Base-by-base conservation (phyloP, 2,113 vertebrate genomes). In the Pterocles burchelli region DNA sequence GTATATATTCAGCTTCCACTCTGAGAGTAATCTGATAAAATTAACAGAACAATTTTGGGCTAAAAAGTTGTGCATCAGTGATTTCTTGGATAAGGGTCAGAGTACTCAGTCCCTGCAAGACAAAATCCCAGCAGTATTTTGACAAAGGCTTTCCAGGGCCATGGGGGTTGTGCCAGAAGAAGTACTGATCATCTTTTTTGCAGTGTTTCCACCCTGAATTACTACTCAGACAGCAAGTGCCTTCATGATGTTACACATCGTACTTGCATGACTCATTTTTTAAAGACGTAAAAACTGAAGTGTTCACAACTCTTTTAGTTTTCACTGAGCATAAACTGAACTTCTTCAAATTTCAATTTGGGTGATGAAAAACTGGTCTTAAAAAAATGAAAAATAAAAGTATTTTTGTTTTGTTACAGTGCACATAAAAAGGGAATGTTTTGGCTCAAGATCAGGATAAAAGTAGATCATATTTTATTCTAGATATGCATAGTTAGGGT, bases 241-340 rank as follows among this genome's bases (percentile, higher is more conserved):
- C 41, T 87, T 73, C 6, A 8, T 22, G 46, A 34, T 0, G 3
- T 58, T 66, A 55, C 6, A 33, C 1, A 1, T 6, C 1, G 1
- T 22, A 51, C 8, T 55, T 59, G 29, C 12, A 65, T 13, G 24
- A 59, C n/a, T 67, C 26, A 26, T 67, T 80, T 74, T n/a, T 38
- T 41, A n/a, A 77, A 52, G 51, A 41, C 17, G 45, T 11, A 55
- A 72, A 85, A 87, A 9, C 4, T 8, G 10, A 78, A 55, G 13
- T 22, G 7, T 43, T 78, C 36, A 55, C 5, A 58, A 28, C 7
- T 43, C 6, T 38, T 22, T 34, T 28, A 46, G 14, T 73, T 92
- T 89, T 54, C 38, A 54, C 17, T 2, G 1, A 73, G 38, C 78
- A 78, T 78, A 74, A 91, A 72, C 15, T 4, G 8, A 84, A 4